phyloP scores from a whole-genome alignment of 2,888 invertebrate genomes.

The Erebia epiphron region DNA sequence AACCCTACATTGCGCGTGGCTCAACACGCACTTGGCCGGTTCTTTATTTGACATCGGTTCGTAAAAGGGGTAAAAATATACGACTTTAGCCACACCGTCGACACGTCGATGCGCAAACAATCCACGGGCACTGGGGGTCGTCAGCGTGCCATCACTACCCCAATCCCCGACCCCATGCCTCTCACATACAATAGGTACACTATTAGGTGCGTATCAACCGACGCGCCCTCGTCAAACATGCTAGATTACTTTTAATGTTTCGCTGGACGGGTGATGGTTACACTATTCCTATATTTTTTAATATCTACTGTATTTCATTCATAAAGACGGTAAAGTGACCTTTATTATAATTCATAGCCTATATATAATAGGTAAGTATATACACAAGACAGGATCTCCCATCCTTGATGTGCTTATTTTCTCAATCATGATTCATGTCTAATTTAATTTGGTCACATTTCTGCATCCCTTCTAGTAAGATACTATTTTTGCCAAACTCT shows the following conservation, averaged over 20 bases:
- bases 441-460: no score
- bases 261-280: background rate
- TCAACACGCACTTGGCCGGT: no score
- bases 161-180: background rate
- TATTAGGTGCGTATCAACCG: conserved; percentile 5
- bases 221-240: conserved; percentile 6
- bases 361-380: no score
- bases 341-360: no score
- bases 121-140: background rate
- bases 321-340: no score
- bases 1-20: no score
- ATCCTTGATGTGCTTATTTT: no score
- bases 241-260: background rate
- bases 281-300: background rate
- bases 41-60: background rate
- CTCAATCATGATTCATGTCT: no score
- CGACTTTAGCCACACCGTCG: background rate
- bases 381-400: no score
- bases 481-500: no score
- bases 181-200: background rate
- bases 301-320: no score
- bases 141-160: background rate
- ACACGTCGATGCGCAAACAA: background rate
- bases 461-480: no score
- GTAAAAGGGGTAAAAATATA: background rate